Percentiles rank a stretch among this genome's conserved stretches.
Conservation (phyloP, 2,113 vertebrate genomes). For the Pangasianodon hypophthalmus region DNA sequence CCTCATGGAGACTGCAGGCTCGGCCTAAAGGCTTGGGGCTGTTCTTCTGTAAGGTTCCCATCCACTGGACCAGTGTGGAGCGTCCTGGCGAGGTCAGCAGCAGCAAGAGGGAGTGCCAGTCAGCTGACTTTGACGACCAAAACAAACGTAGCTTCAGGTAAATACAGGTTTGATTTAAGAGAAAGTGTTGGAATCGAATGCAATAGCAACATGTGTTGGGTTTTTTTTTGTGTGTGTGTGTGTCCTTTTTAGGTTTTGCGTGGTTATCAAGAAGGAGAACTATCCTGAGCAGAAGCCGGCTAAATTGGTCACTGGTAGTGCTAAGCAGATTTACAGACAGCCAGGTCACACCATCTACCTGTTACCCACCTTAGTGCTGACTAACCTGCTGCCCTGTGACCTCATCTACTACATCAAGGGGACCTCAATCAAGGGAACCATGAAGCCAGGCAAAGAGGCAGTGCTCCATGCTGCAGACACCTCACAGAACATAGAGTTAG, state of each 20-base stretch:
- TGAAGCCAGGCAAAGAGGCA: slow-evolving; percentile 90
- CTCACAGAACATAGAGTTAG: slow-evolving; percentile 93
- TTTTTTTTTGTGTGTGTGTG: background rate
- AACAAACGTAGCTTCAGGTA: slow-evolving; percentile 89
- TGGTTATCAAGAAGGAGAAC: slow-evolving; percentile 95
- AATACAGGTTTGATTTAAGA: background rate
- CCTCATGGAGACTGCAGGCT: slow-evolving; percentile 93
- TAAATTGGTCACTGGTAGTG: slow-evolving; percentile 81
- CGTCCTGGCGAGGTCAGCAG: slow-evolving; percentile 84
- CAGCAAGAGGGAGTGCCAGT: slow-evolving; percentile 93
- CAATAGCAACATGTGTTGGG: background rate
- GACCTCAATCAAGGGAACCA: slow-evolving; percentile 81
- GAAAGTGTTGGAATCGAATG: background rate
- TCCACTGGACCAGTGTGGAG: slow-evolving; percentile 95
- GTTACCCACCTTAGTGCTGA: slow-evolving; percentile 89
- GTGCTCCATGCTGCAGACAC: slow-evolving; percentile 91
- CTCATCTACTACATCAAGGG: slow-evolving; percentile 93
- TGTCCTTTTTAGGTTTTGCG: slow-evolving; percentile 82
- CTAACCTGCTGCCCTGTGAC: slow-evolving; percentile 93
- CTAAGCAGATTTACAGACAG: slow-evolving; percentile 93
- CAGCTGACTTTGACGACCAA: slow-evolving; percentile 84
- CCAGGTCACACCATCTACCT: slow-evolving; percentile 94
- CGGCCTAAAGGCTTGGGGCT: slow-evolving; percentile 90
- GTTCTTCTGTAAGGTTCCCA: slow-evolving; percentile 94
- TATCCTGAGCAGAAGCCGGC: slow-evolving; percentile 95